A percentile compares a stretch with the other conserved stretches of the same genome.
These are phyloP conservation scores for Thereva unica DNA, from an alignment of 2,888 invertebrate species.

Conservation along the genomic window DNA sequence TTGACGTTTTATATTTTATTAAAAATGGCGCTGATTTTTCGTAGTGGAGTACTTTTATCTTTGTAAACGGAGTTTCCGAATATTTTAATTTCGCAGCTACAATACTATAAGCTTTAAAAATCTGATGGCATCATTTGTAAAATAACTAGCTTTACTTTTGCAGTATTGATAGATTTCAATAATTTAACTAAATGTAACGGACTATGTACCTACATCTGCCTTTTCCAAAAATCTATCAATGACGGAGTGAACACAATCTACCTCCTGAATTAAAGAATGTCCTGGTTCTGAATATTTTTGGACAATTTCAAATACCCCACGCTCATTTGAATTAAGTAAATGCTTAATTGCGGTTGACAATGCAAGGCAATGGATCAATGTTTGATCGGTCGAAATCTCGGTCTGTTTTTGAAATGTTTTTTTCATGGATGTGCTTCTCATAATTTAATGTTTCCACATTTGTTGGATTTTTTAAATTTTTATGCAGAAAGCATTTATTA, in stretches of 20 bases:
- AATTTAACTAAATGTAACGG: constrained; percentile 9
- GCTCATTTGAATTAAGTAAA: not conserved
- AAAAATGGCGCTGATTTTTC: constrained; percentile 5
- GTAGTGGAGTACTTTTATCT: constrained; percentile 10
- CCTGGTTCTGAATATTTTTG: not conserved
- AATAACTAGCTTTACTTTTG: constrained; percentile 13
- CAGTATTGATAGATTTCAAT: constrained; percentile 11
- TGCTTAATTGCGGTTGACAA: constrained; percentile 15
- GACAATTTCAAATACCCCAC: not conserved
- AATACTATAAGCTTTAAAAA: constrained; percentile 12
- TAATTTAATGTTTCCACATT: not conserved
- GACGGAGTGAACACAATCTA: constrained; percentile 7
- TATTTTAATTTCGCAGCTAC: constrained; percentile 10
- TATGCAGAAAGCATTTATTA: not conserved
- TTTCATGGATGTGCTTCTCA: constrained; percentile 1
- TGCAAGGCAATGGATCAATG: constrained; percentile 1
- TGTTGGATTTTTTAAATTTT: constrained; percentile 5
- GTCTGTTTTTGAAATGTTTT: constrained; percentile 7
- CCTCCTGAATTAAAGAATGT: not conserved
- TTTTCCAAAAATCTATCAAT: not conserved
- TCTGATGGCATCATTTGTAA: constrained; percentile 11
- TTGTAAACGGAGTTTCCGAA: not conserved
- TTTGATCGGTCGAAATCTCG: constrained; percentile 9
- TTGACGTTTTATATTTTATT: constrained; percentile 11
- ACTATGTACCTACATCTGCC: not conserved